Evolutionary conservation across 1,140 invertebrate genomes (phyloP).

Genomic region (Tetramorium simillimum): DNA sequence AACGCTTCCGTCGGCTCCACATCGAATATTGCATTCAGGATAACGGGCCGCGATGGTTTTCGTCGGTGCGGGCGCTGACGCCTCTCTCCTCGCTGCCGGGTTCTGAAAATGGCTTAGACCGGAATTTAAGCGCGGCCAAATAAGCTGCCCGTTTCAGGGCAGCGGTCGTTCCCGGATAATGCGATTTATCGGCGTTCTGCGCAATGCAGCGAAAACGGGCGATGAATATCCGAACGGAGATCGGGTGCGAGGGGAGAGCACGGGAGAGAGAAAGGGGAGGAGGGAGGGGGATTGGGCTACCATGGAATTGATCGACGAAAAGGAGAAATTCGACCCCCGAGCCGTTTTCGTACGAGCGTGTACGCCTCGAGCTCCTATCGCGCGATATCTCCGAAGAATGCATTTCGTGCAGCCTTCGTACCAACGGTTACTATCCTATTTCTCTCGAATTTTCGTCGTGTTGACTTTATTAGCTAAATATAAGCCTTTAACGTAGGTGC

Average conservation of each 20-base stretch:
- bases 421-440: background rate
- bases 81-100: constrained; percentile 3
- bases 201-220: constrained; percentile 71
- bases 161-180: constrained; percentile 59
- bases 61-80: background rate
- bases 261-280: background rate
- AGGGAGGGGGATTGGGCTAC: background rate
- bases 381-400: constrained; percentile 33
- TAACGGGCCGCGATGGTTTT: constrained; percentile 43
- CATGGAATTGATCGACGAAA: constrained; percentile 54
- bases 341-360: constrained; percentile 36
- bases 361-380: constrained; percentile 1
- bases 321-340: constrained; percentile 44
- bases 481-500: background rate
- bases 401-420: constrained; percentile 2
- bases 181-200: constrained; percentile 72
- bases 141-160: constrained; percentile 46
- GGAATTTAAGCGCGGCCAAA: constrained; percentile 65
- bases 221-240: constrained; percentile 64
- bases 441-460: background rate
- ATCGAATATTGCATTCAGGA: constrained; percentile 38
- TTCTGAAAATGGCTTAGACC: constrained; percentile 48
- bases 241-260: background rate
- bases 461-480: background rate
- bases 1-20: constrained; percentile 3